phyloP scores from a whole-genome alignment of 35 echinoderm and acorn worm species.

The Patiria miniata region DNA sequence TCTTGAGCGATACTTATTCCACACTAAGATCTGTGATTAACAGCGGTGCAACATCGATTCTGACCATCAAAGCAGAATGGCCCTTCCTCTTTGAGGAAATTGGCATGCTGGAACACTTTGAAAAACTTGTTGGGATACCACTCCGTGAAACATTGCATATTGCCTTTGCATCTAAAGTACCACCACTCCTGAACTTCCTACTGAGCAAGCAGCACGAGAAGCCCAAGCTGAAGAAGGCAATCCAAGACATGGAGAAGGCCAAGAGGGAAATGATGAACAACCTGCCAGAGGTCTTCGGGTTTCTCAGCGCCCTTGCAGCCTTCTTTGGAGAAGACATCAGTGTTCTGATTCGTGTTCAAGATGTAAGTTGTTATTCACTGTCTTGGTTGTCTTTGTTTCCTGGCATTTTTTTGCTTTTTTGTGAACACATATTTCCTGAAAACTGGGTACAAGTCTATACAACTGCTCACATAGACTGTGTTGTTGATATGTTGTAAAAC shows the following conservation, averaged over 20 bases:
- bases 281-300: not conserved
- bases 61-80: not conserved
- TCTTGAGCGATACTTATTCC: not conserved
- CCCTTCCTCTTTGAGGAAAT: constrained; percentile 11
- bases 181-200: not conserved
- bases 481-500: too few species aligned
- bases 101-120: not conserved
- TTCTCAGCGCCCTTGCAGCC: not conserved
- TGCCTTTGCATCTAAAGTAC: not conserved
- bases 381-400: too few species aligned
- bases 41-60: not conserved
- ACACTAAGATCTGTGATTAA: not conserved
- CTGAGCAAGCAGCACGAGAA: not conserved
- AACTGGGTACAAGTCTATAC: too few species aligned
- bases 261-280: not conserved
- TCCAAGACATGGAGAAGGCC: not conserved
- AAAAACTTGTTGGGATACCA: not conserved
- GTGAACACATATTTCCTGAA: too few species aligned
- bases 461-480: too few species aligned
- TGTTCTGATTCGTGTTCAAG: not conserved
- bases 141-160: not conserved
- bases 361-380: not conserved
- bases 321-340: not conserved
- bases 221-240: not conserved
- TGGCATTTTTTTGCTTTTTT: too few species aligned